Base-by-base conservation (phyloP, 2,888 invertebrate genomes). In the Sialis fuliginosa region DNA sequence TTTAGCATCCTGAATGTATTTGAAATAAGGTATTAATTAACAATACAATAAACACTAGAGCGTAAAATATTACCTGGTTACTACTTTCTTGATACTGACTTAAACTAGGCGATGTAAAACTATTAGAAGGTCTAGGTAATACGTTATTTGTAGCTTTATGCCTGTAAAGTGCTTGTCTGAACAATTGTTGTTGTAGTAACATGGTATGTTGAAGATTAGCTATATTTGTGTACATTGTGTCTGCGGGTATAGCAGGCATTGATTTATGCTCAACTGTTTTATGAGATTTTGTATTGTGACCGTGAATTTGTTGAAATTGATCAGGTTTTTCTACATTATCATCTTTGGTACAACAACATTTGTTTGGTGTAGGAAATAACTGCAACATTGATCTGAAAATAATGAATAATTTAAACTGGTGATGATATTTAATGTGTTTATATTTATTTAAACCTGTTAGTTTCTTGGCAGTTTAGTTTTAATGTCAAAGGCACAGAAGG, bases 181-280 rank as follows among this genome's bases (percentile, higher is more conserved):
- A 71, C 33, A 77, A 62, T 56, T 79, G 75, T 54, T 81, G 81
- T 57, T 81, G 81, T 33, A 79, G 62, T 50, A 74, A 62, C 61
- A 81, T 81, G 5, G 80, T 80, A 57, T 79, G 77, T 52, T 79
- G 74, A 30, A 81, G 63, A 58, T 80, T 79, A 1, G 76, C 77
- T 41, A 72, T 71, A 56, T 79, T 78, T 10, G 80, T 79, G 63
- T 80, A 81, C 77, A 80, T 78, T 1, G 78, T 77, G 48, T 77
- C 75, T 1, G 75, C 68, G 2, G 69, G 60, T 34, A 66, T 55
- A 44, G 5, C 7, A 37, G 37, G 37, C 37, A 37, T 37, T 8
- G 37, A 37, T 37, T n/a, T 37, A 7, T n/a, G 10, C 6, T 12
- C 12, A 10, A 10, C 10, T 10, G 37, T 37, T 5, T 10, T 12